A percentile compares a stretch with the other conserved stretches of the same genome.
Conservation (phyloP, 2,888 invertebrate species). For the Drosophila neonasuta region DNA sequence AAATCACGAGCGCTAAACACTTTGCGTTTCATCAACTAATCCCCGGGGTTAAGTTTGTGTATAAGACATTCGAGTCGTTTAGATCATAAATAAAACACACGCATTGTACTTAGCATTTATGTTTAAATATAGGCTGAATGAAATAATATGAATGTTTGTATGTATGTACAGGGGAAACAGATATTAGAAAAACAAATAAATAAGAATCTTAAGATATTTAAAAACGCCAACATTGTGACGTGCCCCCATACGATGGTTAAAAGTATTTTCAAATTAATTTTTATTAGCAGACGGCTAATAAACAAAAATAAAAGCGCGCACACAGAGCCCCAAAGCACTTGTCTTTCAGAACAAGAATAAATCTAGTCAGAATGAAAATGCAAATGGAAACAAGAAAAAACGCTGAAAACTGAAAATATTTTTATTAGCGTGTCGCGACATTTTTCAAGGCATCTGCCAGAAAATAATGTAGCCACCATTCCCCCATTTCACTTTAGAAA, state of each 20-base stretch:
- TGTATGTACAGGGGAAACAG: slow-evolving; percentile 20
- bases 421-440: slow-evolving; percentile 77
- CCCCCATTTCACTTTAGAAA: slow-evolving; percentile 63
- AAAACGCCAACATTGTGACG: slow-evolving; percentile 35
- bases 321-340: slow-evolving; percentile 20
- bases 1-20: slow-evolving; percentile 61
- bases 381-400: slow-evolving; percentile 14
- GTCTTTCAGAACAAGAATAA: slow-evolving; percentile 58
- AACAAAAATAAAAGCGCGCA: slow-evolving; percentile 45
- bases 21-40: slow-evolving; percentile 56
- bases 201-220: slow-evolving; percentile 67
- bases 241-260: slow-evolving; percentile 52
- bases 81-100: slow-evolving; percentile 65
- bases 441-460: slow-evolving; percentile 68
- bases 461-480: slow-evolving; percentile 66
- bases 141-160: slow-evolving; percentile 49
- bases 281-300: slow-evolving; percentile 74
- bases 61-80: slow-evolving; percentile 41
- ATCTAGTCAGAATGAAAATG: slow-evolving; percentile 46
- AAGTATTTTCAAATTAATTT: slow-evolving; percentile 78
- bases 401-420: slow-evolving; percentile 48
- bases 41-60: slow-evolving; percentile 39
- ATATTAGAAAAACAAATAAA: slow-evolving; percentile 72
- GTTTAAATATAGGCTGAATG: slow-evolving; percentile 52
- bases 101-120: slow-evolving; percentile 54